Evolutionary conservation across 2,797 vertebrate species (phyloP).

Genomic region (Acanthurus tractus): DNA sequence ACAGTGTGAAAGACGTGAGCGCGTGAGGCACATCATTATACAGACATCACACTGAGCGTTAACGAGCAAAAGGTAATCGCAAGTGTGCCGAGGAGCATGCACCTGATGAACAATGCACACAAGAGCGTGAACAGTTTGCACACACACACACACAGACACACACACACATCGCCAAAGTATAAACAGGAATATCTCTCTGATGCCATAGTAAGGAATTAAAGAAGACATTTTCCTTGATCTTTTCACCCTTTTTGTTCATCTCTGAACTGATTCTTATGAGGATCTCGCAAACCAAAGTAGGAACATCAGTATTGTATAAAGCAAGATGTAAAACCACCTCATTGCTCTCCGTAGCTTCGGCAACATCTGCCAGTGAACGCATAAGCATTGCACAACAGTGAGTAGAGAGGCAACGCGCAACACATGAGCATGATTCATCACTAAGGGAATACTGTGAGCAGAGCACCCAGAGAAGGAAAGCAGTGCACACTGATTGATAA

Average conservation of each 20-base stretch:
- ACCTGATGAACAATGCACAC: background rate
- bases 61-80: constrained; percentile 41
- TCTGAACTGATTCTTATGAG: constrained; percentile 11
- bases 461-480: background rate
- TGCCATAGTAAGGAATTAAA: background rate
- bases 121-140: background rate
- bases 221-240: constrained; percentile 19
- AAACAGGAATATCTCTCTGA: constrained; percentile 4
- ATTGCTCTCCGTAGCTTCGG: constrained; percentile 21
- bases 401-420: background rate
- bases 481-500: constrained; percentile 9
- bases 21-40: constrained; percentile 45
- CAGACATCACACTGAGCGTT: constrained; percentile 48
- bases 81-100: background rate
- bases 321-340: constrained; percentile 12
- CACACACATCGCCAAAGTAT: background rate
- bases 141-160: background rate
- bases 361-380: constrained; percentile 39
- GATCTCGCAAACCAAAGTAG: constrained; percentile 3
- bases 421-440: constrained; percentile 50
- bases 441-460: constrained; percentile 35
- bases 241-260: background rate
- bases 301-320: background rate
- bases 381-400: background rate
- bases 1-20: constrained; percentile 34